Conservation (phyloP, 1,140 invertebrate species). For the Ceratina japonica region DNA sequence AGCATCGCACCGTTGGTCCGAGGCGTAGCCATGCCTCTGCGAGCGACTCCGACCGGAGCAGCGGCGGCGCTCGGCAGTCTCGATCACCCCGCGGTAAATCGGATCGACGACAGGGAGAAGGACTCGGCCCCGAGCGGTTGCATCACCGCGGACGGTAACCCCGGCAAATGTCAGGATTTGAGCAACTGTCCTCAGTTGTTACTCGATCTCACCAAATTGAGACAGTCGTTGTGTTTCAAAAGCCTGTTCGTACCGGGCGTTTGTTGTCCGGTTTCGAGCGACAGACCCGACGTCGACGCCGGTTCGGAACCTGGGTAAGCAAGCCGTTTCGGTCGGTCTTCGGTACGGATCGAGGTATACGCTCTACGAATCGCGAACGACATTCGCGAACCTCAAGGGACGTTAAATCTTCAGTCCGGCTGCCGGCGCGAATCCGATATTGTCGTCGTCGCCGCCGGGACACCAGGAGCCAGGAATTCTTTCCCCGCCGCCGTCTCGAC, state of each 20-base stretch:
- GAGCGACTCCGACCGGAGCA: constrained; percentile 61
- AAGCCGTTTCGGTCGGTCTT: too few species aligned
- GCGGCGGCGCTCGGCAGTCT: constrained; percentile 65
- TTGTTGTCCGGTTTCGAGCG: constrained; percentile 87
- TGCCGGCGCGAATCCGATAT: constrained; percentile 16
- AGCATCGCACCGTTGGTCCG: constrained; percentile 87
- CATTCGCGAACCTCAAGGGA: neutral
- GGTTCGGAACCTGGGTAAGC: neutral
- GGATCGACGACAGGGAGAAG: constrained; percentile 65
- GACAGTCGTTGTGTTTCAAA: constrained; percentile 95
- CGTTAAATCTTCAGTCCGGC: constrained; percentile 35
- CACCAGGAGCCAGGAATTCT: constrained; percentile 34
- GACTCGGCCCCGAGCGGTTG: constrained; percentile 79
- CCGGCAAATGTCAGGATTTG: constrained; percentile 92
- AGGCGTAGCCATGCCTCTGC: constrained; percentile 82
- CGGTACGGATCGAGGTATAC: too few species aligned
- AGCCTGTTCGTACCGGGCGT: constrained; percentile 94
- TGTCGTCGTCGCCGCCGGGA: too few species aligned
- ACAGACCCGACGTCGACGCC: constrained; percentile 64
- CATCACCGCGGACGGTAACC: constrained; percentile 88
- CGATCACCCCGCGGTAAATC: constrained; percentile 63
- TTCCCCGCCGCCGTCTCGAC: constrained; percentile 33
- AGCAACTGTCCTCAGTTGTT: constrained; percentile 93
- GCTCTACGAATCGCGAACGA: neutral
- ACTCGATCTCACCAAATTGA: constrained; percentile 88